A percentile compares a stretch with the other conserved stretches of the same genome.
Evolutionary conservation across 2,113 vertebrate genomes (phyloP).

Genomic region (Cepphus grylle): DNA sequence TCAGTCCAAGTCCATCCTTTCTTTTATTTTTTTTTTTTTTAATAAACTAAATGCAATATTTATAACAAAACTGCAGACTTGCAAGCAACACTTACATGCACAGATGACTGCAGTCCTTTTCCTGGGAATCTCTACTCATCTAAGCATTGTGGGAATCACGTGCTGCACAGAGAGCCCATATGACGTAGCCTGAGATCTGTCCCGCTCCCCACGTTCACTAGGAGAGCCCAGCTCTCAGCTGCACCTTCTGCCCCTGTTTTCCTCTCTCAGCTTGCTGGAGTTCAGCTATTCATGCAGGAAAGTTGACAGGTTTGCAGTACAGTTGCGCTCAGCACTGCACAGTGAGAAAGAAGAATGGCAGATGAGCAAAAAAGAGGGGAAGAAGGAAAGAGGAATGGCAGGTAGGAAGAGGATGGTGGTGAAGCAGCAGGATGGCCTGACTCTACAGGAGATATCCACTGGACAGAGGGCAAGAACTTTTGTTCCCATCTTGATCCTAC

Average conservation of each 20-base stretch:
- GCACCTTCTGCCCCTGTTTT: not conserved
- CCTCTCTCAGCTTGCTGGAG: accelerated
- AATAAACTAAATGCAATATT: not conserved
- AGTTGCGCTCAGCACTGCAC: not conserved
- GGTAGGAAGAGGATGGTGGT: not conserved
- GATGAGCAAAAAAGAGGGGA: not conserved
- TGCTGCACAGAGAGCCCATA: not conserved
- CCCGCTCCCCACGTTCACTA: accelerated
- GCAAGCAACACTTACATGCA: not conserved
- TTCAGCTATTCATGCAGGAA: not conserved
- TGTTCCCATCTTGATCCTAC: not conserved
- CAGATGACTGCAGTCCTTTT: not conserved
- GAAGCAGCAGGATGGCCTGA: not conserved
- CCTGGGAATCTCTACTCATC: not conserved
- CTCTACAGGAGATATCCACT: not conserved
- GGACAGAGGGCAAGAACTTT: accelerated
- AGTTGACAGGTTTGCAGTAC: not conserved
- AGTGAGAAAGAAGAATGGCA: not conserved
- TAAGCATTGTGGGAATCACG: accelerated
- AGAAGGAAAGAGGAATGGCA: not conserved
- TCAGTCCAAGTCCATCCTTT: not conserved
- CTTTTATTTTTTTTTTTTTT: not conserved
- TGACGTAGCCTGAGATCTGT: not conserved
- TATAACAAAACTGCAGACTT: not conserved
- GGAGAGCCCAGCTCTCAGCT: not conserved